Evolutionary conservation across 2,888 invertebrate species (phyloP), one percentile per base, ranked within the genome.

Genomic region (Caenorhabditis auriculariae): DNA sequence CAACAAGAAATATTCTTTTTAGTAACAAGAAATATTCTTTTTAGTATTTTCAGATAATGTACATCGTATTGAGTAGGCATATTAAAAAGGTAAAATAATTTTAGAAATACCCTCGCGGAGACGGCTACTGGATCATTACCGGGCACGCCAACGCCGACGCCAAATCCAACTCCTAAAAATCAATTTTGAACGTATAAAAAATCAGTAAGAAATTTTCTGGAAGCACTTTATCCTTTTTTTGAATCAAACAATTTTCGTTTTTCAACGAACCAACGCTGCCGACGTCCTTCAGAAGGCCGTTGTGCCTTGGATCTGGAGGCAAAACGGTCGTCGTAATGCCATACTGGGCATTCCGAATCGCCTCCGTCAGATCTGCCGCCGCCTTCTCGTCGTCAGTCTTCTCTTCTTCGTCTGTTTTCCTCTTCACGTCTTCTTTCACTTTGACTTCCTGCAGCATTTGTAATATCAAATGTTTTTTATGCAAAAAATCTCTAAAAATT

Each of bases 91-190:
- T n/a, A n/a, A n/a, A n/a, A n/a, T n/a, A n/a, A n/a, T n/a, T n/a
- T n/a, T n/a, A n/a, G n/a, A n/a, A 19, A 26, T 23, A 74, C 71
- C 17, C 61, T 66, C 2, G 69, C 56, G 39, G 63, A 67, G 15
- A 75, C 72, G 7, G 58, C 57, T 1, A 75, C 75, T 0, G 73
- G 73, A 56, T 75, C 75, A 39, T 73, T 72, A 23, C 65, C 69
- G 12, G 70, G 70, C 4, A 71, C 69, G 2, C 61, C 70, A 4
- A 75, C 72, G 7, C 66, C 69, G 9, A 75, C 61, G 2, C 68
- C 68, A 47, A 69, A 74, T 15, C 75, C 75, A 12, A 75, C 69
- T n/a, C 70, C 70, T 64, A 45, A 29, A 60, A 54, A 49, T 5
- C 49, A 43, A 45, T 46, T 29, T 7, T 41, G 54, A 26, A 54